These are phyloP conservation scores for Baccha elongata DNA, from an alignment of 2,888 invertebrate species.

Conservation along the genomic window DNA sequence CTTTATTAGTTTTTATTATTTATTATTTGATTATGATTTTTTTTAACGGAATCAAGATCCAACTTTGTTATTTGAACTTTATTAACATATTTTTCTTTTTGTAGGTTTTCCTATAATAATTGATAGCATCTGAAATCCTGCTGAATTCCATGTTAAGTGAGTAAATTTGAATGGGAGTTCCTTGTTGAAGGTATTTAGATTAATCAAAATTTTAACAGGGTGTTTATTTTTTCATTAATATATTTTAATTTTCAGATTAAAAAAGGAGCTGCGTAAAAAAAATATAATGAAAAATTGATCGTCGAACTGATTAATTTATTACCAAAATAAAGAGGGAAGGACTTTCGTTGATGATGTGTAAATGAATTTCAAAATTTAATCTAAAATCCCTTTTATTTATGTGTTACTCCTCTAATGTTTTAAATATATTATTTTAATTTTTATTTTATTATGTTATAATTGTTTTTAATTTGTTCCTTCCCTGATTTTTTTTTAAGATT, in stretches of 20 bases:
- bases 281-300: neutral
- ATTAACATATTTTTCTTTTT: conserved; percentile 74
- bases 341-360: conserved; percentile 35
- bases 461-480: conserved; percentile 66
- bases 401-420: conserved; percentile 61
- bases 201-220: neutral
- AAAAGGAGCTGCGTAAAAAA: neutral
- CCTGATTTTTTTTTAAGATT: conserved; percentile 51
- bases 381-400: conserved; percentile 32
- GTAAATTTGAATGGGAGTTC: neutral
- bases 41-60: conserved; percentile 42
- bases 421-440: conserved; percentile 62
- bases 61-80: conserved; percentile 13
- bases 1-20: neutral
- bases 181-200: neutral
- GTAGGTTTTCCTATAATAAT: conserved; percentile 29
- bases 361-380: conserved; percentile 47
- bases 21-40: conserved; percentile 2
- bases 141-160: neutral
- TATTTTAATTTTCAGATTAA: conserved; percentile 27
- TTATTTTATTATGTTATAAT: conserved; percentile 70
- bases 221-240: neutral
- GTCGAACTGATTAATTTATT: neutral
- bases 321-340: neutral
- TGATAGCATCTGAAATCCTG: no score